phyloP scores from a whole-genome alignment of 2,113 vertebrate species.

The Sturnus vulgaris region DNA sequence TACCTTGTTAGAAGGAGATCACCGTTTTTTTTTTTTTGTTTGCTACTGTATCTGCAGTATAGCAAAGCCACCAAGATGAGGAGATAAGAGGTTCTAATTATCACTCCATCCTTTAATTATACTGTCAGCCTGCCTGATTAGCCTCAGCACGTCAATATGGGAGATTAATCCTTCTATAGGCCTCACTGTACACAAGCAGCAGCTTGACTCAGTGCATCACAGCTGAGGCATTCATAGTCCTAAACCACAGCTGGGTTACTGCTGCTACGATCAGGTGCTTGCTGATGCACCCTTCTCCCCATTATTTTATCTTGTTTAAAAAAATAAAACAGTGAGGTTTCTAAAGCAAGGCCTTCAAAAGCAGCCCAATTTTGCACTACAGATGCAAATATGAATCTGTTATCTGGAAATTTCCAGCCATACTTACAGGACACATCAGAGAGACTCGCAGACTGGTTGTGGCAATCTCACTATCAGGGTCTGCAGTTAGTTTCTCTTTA shows the following conservation, averaged over 20 bases:
- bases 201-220: background rate
- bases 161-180: background rate
- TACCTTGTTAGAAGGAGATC: background rate
- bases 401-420: background rate
- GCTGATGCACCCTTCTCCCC: background rate
- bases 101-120: background rate
- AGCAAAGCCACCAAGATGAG: background rate
- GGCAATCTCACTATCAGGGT: constrained; percentile 96
- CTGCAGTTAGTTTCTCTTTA: constrained; percentile 97
- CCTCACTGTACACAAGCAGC: background rate
- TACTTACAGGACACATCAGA: constrained; percentile 96
- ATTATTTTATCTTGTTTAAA: background rate
- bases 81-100: background rate
- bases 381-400: background rate
- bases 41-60: background rate
- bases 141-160: background rate
- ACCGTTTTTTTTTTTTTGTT: background rate
- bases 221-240: background rate
- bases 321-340: background rate
- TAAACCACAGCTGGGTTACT: background rate
- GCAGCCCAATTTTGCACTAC: background rate
- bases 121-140: background rate
- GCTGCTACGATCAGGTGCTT: background rate
- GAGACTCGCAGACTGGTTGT: constrained; percentile 97
- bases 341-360: background rate